phyloP scores from a whole-genome alignment of 2,797 vertebrate genomes.

The Zalophus californianus region DNA sequence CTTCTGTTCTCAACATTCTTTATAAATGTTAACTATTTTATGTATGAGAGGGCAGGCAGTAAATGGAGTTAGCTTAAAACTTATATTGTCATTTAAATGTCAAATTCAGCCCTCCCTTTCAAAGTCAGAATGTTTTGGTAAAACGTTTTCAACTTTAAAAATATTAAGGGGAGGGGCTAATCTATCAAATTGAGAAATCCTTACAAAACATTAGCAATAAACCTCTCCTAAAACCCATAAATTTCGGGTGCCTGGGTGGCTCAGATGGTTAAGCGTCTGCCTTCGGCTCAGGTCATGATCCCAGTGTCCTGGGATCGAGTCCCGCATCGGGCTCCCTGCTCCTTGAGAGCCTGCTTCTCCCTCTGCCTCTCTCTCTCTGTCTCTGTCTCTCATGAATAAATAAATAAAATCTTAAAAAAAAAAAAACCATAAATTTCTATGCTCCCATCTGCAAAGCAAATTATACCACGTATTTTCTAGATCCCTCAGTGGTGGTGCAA shows the following conservation, averaged over 20 bases:
- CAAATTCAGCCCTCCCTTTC: not conserved
- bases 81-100: slow-evolving; percentile 26
- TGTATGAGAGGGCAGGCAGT: not conserved
- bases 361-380: too few relatives aligned
- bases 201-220: not conserved
- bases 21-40: slow-evolving; percentile 16
- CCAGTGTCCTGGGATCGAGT: too few relatives aligned
- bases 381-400: too few relatives aligned
- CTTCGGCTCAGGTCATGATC: too few relatives aligned
- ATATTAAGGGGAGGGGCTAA: not conserved
- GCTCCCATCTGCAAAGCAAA: not conserved
- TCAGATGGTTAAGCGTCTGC: too few relatives aligned
- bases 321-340: too few relatives aligned
- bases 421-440: slow-evolving; percentile 13
- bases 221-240: slow-evolving; percentile 6
- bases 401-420: too few relatives aligned
- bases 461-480: not conserved
- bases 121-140: slow-evolving; percentile 14
- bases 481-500: not conserved
- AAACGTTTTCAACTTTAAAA: slow-evolving; percentile 27
- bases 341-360: too few relatives aligned
- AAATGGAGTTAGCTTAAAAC: not conserved
- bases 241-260: not conserved
- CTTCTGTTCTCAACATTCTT: not conserved
- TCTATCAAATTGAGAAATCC: not conserved